Evolutionary conservation across 2,797 vertebrate genomes (phyloP).

Genomic region (Premnoplex brunnescens): DNA sequence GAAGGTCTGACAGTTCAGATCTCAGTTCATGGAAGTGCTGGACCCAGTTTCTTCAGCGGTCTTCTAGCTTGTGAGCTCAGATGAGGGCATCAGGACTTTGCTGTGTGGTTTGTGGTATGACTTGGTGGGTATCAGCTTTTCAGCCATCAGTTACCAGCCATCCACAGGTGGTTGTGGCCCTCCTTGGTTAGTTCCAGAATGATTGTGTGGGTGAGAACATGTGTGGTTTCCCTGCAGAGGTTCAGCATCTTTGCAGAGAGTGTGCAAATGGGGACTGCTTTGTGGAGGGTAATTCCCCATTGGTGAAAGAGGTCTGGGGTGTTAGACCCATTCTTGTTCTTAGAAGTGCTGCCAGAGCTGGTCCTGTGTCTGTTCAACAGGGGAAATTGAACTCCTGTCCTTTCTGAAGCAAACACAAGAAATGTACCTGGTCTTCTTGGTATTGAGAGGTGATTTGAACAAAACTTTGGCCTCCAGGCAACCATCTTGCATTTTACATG

Average conservation of each 20-base stretch:
- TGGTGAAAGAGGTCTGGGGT: neutral
- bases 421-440: neutral
- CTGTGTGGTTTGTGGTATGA: neutral
- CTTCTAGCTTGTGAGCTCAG: neutral
- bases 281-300: neutral
- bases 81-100: neutral
- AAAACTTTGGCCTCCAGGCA: neutral
- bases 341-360: no score
- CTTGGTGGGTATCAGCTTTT: neutral
- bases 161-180: neutral
- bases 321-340: neutral
- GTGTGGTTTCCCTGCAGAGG: neutral
- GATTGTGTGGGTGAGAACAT: neutral
- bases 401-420: neutral
- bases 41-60: neutral
- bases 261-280: neutral
- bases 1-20: neutral
- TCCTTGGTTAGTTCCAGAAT: neutral
- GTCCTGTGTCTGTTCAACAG: neutral
- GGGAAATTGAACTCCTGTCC: neutral
- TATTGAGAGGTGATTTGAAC: neutral
- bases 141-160: neutral
- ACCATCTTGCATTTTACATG: neutral
- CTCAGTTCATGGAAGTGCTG: neutral
- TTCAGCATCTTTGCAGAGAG: neutral